Conservation (phyloP, 2,113 vertebrate species). For the Gavia stellata region DNA sequence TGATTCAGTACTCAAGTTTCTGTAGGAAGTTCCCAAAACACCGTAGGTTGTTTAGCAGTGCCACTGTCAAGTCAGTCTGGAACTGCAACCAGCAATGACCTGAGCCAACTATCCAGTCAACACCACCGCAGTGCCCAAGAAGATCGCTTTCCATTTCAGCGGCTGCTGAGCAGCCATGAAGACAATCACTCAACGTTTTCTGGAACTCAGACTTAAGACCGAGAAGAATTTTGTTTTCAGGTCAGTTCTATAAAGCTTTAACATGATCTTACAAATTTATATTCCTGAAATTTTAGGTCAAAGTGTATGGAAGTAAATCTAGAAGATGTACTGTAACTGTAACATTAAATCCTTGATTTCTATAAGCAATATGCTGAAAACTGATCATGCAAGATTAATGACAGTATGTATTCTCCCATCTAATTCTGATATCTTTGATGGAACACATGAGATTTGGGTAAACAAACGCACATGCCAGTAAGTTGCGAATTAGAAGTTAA, state of each 20-base stretch:
- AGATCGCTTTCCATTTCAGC: not conserved
- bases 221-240: not conserved
- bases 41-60: not conserved
- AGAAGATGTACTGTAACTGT: not conserved
- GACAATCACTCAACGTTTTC: accelerated
- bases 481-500: not conserved
- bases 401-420: not conserved
- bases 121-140: accelerated
- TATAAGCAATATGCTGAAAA: not conserved
- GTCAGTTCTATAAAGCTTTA: not conserved
- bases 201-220: not conserved
- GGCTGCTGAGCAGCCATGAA: not conserved
- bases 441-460: not conserved
- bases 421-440: not conserved
- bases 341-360: not conserved
- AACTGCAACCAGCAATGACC: not conserved
- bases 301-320: accelerated
- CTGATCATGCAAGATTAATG: accelerated
- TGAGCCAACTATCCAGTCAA: accelerated
- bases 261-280: too few relatives aligned
- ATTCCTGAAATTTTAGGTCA: not conserved
- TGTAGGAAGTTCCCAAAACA: not conserved
- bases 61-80: not conserved
- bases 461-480: not conserved
- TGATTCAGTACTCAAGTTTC: too few relatives aligned